Conservation (phyloP, 2,797 vertebrate species). For the Lepus townsendii region DNA sequence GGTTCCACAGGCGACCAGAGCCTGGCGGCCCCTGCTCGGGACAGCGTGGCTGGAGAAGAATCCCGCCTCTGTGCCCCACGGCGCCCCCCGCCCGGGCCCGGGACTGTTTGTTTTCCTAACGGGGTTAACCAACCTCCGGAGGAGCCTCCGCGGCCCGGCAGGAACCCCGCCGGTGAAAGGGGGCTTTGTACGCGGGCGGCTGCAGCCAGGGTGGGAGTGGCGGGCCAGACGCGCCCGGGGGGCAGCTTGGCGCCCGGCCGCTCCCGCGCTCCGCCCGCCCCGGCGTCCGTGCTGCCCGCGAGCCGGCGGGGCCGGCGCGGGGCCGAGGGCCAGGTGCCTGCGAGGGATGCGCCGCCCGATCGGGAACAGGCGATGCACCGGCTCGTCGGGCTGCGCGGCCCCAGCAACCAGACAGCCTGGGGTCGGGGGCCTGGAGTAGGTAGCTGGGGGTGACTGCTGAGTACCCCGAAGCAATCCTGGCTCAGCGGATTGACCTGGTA, state of each 20-base stretch:
- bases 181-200: slow-evolving; percentile 54
- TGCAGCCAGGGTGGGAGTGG: not conserved
- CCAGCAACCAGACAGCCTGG: not conserved
- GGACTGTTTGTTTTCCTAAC: slow-evolving; percentile 78
- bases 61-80: slow-evolving; percentile 56
- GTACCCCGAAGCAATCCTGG: not conserved
- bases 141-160: not conserved
- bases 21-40: not conserved
- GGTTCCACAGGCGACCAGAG: not conserved
- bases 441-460: not conserved
- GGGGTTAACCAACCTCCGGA: slow-evolving; percentile 65
- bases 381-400: too few species aligned
- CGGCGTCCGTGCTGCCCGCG: too few species aligned
- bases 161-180: slow-evolving; percentile 53
- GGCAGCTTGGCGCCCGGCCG: not conserved
- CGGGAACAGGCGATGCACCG: too few species aligned
- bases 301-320: not conserved
- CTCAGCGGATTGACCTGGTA: not conserved
- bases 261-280: not conserved
- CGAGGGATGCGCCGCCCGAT: not conserved
- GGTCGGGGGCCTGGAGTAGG: not conserved
- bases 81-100: not conserved
- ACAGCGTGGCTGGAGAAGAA: slow-evolving; percentile 33
- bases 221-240: not conserved
- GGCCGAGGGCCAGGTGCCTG: not conserved